Evolutionary conservation across 2,113 vertebrate genomes (phyloP), one percentile per base, ranked within the genome.

Genomic region (Hemibagrus wyckioides): DNA sequence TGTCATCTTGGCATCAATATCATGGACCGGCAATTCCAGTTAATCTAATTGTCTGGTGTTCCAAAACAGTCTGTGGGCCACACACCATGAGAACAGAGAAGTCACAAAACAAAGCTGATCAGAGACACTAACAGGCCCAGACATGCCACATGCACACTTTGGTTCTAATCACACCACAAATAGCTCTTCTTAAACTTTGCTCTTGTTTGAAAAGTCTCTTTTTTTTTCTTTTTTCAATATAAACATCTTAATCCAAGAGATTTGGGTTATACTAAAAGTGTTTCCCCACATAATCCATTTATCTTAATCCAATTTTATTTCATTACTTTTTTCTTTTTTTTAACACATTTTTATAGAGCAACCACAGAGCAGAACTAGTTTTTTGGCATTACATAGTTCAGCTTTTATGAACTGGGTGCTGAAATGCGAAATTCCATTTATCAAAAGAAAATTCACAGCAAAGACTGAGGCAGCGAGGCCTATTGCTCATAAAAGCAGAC

Each of bases 61-160:
- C 56, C 91, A 82, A 90, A 92, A 90, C 88, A 77, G 84, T 81
- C 89, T 87, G 90, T 88, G 86, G 90, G 85, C 92, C 92, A 95
- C 91, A 93, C 92, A 94, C 93, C 89, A 80, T 93, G 89, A 91
- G 93, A 93, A 89, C 76, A 84, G 81, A 92, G 28, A 86, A 88
- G 88, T 90, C 17, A 69, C 67, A 56, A 92, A 87, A 89, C 86
- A 90, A 80, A 80, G 79, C 79, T 28, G 79, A 88, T 87, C 82
- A 89, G 61, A 88, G 7, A 50, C 92, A 90, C 91, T 87, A 90
- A 85, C 88, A 90, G 82, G 91, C 87, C 87, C 87, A 79, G 89
- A 90, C 82, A 83, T 85, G 76, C 83, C 90, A 59, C 54, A 90
- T 83, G 83, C 91, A 86, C 33, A 86, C 33, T 63, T 65, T 73